phyloP scores from a whole-genome alignment of 2,797 vertebrate species.

The Cygnus olor region DNA sequence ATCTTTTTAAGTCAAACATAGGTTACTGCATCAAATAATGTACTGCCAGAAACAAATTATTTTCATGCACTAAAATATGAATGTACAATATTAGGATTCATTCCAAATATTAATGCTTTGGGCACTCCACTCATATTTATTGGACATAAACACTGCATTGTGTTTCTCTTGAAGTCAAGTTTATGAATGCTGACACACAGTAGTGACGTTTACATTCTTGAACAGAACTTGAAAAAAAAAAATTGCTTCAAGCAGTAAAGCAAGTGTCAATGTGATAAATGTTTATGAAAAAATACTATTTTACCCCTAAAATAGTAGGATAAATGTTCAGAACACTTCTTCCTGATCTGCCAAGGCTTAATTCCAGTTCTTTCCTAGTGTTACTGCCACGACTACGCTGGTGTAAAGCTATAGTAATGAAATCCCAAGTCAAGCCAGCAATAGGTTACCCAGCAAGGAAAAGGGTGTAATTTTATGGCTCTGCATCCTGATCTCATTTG shows the following conservation, averaged over 20 bases:
- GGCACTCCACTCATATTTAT: slow-evolving; percentile 20
- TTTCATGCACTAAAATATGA: background rate
- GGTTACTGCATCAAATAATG: background rate
- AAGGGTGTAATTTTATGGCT: background rate
- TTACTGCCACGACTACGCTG: background rate
- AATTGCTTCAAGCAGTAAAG: slow-evolving; percentile 29
- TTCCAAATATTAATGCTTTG: slow-evolving; percentile 13
- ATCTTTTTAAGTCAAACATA: background rate
- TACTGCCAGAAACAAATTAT: slow-evolving; percentile 23
- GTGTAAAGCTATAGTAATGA: background rate
- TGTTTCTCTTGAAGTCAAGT: slow-evolving; percentile 40
- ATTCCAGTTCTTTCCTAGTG: background rate
- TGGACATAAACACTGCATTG: slow-evolving; percentile 35
- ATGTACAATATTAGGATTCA: background rate
- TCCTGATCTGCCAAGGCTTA: background rate
- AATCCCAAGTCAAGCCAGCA: background rate
- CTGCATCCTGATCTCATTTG: background rate
- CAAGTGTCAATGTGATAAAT: slow-evolving; percentile 41
- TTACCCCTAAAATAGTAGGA: slow-evolving; percentile 20
- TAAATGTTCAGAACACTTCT: background rate
- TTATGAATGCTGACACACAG: slow-evolving; percentile 54
- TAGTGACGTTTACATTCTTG: slow-evolving; percentile 54
- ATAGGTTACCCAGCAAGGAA: background rate
- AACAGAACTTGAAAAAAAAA: slow-evolving; percentile 63
- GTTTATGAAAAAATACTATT: slow-evolving; percentile 39